These are phyloP conservation scores for Nemurella pictetii DNA, from an alignment of 2,888 invertebrate species.

Conservation along the genomic window DNA sequence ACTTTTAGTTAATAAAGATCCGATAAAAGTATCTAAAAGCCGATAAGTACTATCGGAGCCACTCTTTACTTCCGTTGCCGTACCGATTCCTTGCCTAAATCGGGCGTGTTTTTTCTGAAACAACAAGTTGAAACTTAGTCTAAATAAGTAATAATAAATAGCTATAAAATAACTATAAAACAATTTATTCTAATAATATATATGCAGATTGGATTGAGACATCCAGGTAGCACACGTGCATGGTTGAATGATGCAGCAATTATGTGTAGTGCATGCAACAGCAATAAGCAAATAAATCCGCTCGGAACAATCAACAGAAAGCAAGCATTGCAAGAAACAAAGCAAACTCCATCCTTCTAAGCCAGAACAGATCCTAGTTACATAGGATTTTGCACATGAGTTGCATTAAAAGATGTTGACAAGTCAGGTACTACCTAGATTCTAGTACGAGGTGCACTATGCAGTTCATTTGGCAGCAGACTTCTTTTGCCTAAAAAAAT, in stretches of 20 bases:
- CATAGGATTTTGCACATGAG: background rate
- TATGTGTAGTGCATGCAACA: background rate
- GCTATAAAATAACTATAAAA: background rate
- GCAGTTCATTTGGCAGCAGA: conserved; percentile 11
- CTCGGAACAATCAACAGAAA: background rate
- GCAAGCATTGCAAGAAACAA: background rate
- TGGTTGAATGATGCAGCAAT: no score
- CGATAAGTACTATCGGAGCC: background rate
- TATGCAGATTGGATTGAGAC: background rate
- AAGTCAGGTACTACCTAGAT: background rate
- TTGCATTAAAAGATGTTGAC: background rate
- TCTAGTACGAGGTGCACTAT: background rate
- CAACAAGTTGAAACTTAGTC: conserved; percentile 28
- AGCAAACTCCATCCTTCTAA: background rate
- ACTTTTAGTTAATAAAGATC: background rate
- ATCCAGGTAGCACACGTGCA: no score
- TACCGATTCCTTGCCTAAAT: conserved; percentile 49
- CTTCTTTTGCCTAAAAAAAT: conserved; percentile 19
- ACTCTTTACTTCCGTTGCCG: conserved; percentile 48
- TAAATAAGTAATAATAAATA: background rate
- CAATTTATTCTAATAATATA: background rate
- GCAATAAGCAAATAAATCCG: background rate
- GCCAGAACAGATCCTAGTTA: background rate
- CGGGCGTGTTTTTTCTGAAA: conserved; percentile 49
- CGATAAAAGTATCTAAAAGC: conserved; percentile 28